These are phyloP conservation scores for Unio pictorum DNA, from an alignment of 2,888 invertebrate genomes.

Conservation along the genomic window DNA sequence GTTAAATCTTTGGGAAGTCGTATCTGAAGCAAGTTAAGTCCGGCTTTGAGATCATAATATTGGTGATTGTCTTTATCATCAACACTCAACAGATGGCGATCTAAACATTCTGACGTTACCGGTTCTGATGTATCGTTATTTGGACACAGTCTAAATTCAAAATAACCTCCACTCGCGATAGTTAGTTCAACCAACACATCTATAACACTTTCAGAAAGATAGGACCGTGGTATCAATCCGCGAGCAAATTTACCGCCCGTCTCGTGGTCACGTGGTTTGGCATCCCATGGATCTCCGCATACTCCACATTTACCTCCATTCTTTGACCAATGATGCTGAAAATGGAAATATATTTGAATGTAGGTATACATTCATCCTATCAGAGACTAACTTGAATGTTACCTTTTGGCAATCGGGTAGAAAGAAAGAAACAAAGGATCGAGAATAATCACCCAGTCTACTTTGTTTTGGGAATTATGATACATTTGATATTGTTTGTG, in stretches of 20 bases:
- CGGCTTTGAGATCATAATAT: slow-evolving; percentile 14
- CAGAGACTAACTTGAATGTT: no score
- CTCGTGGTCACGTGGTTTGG: slow-evolving; percentile 22
- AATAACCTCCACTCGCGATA: slow-evolving; percentile 22
- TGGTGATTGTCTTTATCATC: slow-evolving; percentile 3
- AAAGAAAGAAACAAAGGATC: no score
- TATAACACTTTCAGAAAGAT: slow-evolving; percentile 12
- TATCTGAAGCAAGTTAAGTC: slow-evolving; percentile 15
- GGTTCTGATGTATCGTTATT: slow-evolving; percentile 14
- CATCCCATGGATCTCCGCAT: slow-evolving; percentile 34
- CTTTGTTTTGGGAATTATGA: no score
- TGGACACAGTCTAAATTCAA: slow-evolving; percentile 31
- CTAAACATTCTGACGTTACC: slow-evolving; percentile 21
- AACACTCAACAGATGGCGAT: slow-evolving; percentile 15
- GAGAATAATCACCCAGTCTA: no score
- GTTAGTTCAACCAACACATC: slow-evolving; percentile 19
- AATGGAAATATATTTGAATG: background rate
- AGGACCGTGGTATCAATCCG: slow-evolving; percentile 14
- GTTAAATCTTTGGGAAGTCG: slow-evolving; percentile 15
- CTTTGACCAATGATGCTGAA: slow-evolving; percentile 19
- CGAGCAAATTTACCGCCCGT: slow-evolving; percentile 23
- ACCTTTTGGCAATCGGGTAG: no score
- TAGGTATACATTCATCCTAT: no score
- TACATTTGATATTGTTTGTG: no score
- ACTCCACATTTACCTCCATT: slow-evolving; percentile 30